These are phyloP conservation scores for Meleagris gallopavo DNA, from an alignment of 2,113 vertebrate species.

Conservation along the genomic window DNA sequence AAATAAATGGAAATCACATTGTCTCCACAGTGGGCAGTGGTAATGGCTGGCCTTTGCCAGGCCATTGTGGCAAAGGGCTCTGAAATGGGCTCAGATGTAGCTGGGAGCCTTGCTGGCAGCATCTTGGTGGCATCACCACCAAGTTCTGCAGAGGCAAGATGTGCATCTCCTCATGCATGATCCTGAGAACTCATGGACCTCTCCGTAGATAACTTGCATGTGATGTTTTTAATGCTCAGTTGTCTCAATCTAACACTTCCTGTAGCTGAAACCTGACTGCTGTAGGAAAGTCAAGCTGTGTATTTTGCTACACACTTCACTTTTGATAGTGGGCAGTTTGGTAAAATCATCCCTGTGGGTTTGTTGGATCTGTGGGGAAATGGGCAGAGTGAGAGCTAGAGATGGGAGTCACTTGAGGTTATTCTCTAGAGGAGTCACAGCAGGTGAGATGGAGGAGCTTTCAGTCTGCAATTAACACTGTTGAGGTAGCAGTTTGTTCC, in stretches of 20 bases:
- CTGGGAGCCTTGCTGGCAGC: not conserved
- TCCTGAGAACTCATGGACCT: not conserved
- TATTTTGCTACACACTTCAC: not conserved
- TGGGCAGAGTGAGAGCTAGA: not conserved
- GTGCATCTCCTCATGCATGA: not conserved
- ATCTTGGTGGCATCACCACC: not conserved
- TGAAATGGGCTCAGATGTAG: not conserved
- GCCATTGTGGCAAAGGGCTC: not conserved
- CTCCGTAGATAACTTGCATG: not conserved
- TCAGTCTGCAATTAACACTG: not conserved
- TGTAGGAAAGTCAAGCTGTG: not conserved
- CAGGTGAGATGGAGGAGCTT: not conserved
- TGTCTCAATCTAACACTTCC: not conserved
- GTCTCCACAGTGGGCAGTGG: fast-evolving
- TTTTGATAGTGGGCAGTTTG: not conserved
- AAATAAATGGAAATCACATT: not conserved
- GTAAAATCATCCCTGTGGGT: not conserved
- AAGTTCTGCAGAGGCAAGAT: not conserved
- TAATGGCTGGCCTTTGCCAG: not conserved
- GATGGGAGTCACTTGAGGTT: not conserved
- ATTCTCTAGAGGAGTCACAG: not conserved
- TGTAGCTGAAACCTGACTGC: not conserved
- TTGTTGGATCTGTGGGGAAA: not conserved
- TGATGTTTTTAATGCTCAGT: not conserved
- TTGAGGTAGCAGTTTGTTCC: not conserved